A percentile compares a stretch with the other conserved stretches of the same genome.
phyloP scores from a whole-genome alignment of 1,140 invertebrate genomes.

The Trachymyrmex septentrionalis region DNA sequence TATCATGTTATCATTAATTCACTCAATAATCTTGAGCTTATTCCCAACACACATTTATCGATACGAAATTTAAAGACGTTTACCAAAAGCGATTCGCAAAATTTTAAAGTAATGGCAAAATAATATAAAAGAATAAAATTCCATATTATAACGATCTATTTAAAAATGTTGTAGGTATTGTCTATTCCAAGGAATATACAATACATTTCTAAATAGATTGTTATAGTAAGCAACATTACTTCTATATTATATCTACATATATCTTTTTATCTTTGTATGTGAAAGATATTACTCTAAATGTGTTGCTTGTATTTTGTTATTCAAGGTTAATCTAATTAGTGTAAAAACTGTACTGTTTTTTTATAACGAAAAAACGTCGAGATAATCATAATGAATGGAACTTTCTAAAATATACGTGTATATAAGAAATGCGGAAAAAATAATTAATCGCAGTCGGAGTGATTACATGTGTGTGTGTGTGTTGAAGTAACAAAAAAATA shows the following conservation, averaged over 20 bases:
- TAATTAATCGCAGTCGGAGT: conserved; percentile 39
- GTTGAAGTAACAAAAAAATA: conserved; percentile 11
- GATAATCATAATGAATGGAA: conserved; percentile 46
- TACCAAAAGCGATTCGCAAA: neutral
- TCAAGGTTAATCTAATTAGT: conserved; percentile 21
- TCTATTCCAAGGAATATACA: neutral
- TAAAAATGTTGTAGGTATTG: too few species aligned
- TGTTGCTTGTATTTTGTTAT: neutral
- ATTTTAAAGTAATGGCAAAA: neutral
- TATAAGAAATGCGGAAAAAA: conserved; percentile 10
- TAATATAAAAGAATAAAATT: neutral
- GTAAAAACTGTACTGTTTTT: neutral
- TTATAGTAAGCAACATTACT: neutral
- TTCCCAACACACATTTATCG: neutral
- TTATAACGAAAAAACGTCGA: neutral
- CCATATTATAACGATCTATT: too few species aligned
- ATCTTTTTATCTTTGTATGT: neutral
- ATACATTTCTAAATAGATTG: neutral
- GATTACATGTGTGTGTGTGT: too few species aligned
- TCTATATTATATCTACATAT: neutral
- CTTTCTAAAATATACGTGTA: conserved; percentile 42
- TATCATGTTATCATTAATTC: conserved; percentile 35
- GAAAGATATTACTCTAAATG: neutral
- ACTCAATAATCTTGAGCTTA: conserved; percentile 6
- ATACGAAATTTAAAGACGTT: neutral